Percentiles rank a stretch among this genome's conserved stretches.
Conservation (phyloP, 2,888 invertebrate species). For the Trachelus iudaicus region DNA sequence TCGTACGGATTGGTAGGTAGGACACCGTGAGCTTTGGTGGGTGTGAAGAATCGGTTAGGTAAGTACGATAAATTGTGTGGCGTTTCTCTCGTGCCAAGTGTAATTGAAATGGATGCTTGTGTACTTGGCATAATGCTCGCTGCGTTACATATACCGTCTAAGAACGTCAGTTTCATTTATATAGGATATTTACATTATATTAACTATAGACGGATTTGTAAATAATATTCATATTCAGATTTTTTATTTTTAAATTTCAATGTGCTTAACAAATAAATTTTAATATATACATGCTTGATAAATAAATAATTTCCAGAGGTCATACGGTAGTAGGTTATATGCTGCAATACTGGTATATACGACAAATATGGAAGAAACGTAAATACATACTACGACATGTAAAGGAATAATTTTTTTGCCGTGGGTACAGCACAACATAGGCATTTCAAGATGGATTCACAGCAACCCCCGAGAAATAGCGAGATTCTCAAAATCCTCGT, state of each 20-base stretch:
- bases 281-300: neutral
- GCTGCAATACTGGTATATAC: neutral
- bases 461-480: neutral
- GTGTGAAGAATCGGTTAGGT: conserved; percentile 51
- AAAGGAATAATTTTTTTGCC: neutral
- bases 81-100: conserved; percentile 40
- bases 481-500: neutral
- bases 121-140: conserved; percentile 41
- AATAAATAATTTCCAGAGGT: neutral
- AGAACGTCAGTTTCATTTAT: neutral
- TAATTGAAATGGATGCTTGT: conserved; percentile 54
- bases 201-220: neutral
- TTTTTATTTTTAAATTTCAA: neutral
- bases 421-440: neutral
- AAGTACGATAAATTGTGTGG: conserved; percentile 51
- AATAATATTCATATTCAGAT: neutral
- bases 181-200: neutral
- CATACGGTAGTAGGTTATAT: neutral
- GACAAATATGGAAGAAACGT: neutral
- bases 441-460: neutral
- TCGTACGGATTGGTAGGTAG: neutral
- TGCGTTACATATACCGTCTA: neutral
- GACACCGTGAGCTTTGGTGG: conserved; percentile 39
- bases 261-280: neutral
- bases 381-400: neutral